Conservation (phyloP, 2,888 invertebrate genomes). For the Protonemura montana region DNA sequence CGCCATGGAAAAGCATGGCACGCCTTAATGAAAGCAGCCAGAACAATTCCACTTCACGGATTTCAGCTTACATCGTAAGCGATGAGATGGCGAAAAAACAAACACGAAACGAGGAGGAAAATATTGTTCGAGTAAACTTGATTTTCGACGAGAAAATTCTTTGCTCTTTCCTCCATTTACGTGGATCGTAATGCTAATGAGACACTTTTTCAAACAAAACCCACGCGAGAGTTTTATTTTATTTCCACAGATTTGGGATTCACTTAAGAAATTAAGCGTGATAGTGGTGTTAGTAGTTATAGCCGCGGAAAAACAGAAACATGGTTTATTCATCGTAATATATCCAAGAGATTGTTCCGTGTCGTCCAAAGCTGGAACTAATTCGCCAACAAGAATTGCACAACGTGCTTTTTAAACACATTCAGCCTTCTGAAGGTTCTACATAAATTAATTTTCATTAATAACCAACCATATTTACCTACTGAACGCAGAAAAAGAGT, state of each 20-base stretch:
- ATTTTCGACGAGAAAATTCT: conserved; percentile 27
- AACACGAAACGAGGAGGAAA: conserved; percentile 32
- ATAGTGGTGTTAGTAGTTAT: neutral
- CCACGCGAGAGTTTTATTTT: neutral
- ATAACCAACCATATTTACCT: neutral
- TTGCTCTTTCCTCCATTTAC: conserved; percentile 43
- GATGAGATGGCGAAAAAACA: conserved; percentile 27
- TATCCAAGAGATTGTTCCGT: neutral
- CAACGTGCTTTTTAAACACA: neutral
- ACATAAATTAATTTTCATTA: neutral
- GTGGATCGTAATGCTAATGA: conserved; percentile 43
- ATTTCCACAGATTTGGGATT: neutral
- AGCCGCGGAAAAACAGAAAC: neutral
- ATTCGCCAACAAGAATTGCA: neutral
- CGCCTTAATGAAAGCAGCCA: conserved; percentile 42
- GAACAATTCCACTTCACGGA: conserved; percentile 42
- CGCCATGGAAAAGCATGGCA: neutral
- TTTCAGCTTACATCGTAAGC: conserved; percentile 41
- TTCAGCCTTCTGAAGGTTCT: neutral
- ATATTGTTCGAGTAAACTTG: conserved; percentile 31
- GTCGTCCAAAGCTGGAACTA: neutral
- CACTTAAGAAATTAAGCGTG: neutral
- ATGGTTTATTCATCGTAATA: neutral
- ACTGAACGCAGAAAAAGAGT: neutral
- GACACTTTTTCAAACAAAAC: conserved; percentile 35